Conservation (phyloP, 2,797 vertebrate species). For the Dallia pectoralis region DNA sequence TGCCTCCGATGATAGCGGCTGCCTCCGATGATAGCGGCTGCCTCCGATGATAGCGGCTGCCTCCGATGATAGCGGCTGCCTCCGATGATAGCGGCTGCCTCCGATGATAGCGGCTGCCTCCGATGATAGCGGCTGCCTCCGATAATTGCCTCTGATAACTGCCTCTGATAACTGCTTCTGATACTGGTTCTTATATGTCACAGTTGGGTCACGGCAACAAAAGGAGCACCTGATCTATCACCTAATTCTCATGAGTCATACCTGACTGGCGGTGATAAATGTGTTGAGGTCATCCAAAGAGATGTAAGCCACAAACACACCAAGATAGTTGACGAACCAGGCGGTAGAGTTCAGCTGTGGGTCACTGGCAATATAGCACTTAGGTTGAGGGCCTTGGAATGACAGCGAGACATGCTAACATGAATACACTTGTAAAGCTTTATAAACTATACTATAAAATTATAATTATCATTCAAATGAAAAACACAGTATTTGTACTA, state of each 20-base stretch:
- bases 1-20: no score
- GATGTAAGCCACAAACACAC: conserved; percentile 61
- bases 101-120: no score
- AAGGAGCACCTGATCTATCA: not conserved
- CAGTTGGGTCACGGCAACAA: no score
- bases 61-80: no score
- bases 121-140: no score
- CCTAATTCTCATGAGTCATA: conserved; percentile 19
- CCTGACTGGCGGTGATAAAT: conserved; percentile 53
- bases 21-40: no score
- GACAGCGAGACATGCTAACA: not conserved
- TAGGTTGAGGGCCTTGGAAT: conserved; percentile 50
- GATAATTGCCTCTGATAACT: no score
- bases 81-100: no score
- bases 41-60: no score
- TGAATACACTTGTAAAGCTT: not conserved
- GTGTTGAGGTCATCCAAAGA: conserved; percentile 52
- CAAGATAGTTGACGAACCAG: conserved; percentile 66
- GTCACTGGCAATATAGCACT: conserved; percentile 60
- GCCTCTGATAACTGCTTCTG: no score
- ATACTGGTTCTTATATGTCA: no score
- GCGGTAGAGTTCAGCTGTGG: conserved; percentile 61
- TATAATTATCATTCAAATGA: not conserved
- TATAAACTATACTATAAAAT: not conserved
- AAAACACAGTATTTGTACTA: not conserved